A percentile compares a stretch with the other conserved stretches of the same genome.
Evolutionary conservation across 30 jellyfish, hydroid and myxozoan species (phyloP).

Genomic region (Aurelia coerulea): DNA sequence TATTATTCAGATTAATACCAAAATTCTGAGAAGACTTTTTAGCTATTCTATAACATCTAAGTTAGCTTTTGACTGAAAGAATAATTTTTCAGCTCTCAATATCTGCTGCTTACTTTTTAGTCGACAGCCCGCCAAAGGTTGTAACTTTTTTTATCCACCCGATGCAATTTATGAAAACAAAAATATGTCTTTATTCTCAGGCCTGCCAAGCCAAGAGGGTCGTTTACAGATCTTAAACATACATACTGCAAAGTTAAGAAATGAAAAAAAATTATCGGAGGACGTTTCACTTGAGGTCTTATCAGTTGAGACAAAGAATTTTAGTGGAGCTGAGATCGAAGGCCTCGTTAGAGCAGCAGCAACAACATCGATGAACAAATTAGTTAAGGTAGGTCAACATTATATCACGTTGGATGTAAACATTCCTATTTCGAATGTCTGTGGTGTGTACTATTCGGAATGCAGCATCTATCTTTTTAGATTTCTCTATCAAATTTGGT

Average conservation of each 20-base stretch:
- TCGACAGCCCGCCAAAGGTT: too few species aligned
- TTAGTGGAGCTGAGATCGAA: constrained; percentile 99
- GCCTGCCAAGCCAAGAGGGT: constrained; percentile 96
- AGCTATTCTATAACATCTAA: too few species aligned
- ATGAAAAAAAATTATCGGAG: constrained; percentile 54
- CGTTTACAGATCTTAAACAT: constrained; percentile 90
- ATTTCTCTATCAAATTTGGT: too few species aligned
- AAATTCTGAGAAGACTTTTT: too few species aligned
- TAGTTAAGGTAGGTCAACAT: constrained; percentile 51
- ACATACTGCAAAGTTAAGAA: constrained; percentile 83
- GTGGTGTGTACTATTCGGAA: too few species aligned
- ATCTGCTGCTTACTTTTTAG: too few species aligned
- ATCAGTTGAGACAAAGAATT: constrained; percentile 90
- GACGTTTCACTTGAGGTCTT: constrained; percentile 70
- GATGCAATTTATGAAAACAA: too few species aligned
- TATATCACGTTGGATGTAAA: background rate
- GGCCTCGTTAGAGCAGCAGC: constrained; percentile 99
- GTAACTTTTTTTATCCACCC: too few species aligned
- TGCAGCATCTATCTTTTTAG: too few species aligned
- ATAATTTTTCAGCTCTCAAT: too few species aligned
- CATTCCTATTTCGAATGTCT: background rate
- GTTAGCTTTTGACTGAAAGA: too few species aligned
- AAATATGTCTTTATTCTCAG: background rate
- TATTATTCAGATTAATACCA: too few species aligned
- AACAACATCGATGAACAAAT: constrained; percentile 92